Evolutionary conservation across 2,888 invertebrate species (phyloP).

Genomic region (Diarsia dahlii): DNA sequence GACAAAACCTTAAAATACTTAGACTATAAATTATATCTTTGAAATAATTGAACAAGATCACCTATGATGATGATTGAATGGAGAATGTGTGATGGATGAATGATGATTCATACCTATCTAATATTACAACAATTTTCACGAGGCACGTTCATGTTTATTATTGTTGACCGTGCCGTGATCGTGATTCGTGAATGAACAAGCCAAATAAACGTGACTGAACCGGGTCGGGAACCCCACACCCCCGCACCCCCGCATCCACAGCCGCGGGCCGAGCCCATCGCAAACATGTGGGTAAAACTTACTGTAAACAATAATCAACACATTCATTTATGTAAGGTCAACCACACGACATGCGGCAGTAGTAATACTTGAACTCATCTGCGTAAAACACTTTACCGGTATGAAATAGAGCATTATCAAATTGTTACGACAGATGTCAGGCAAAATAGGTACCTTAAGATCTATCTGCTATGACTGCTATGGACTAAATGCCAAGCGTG

Average conservation of each 20-base stretch:
- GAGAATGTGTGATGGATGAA: not conserved
- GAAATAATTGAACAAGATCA: not conserved
- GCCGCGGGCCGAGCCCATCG: not conserved
- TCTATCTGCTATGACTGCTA: not conserved
- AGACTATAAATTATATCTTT: not conserved
- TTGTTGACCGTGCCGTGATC: constrained; percentile 4
- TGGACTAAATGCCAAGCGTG: not conserved
- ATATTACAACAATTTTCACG: constrained; percentile 12
- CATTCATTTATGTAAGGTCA: not conserved
- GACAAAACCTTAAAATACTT: not conserved
- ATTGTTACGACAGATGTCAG: not conserved
- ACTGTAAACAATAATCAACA: constrained; percentile 7
- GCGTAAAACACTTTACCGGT: not conserved
- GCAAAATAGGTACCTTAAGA: not conserved
- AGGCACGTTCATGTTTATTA: constrained; percentile 5
- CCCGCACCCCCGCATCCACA: not conserved
- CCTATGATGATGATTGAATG: not conserved
- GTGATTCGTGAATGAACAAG: constrained; percentile 18
- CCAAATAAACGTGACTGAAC: constrained; percentile 16
- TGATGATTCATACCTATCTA: constrained; percentile 11
- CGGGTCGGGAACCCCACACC: not conserved
- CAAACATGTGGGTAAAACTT: constrained; percentile 5
- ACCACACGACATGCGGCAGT: too few relatives aligned
- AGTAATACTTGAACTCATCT: not conserved
- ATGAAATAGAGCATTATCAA: not conserved